Evolutionary conservation across 2,888 invertebrate species (phyloP), one percentile per base, ranked within the genome.

Genomic region (Metallyticus violacea): DNA sequence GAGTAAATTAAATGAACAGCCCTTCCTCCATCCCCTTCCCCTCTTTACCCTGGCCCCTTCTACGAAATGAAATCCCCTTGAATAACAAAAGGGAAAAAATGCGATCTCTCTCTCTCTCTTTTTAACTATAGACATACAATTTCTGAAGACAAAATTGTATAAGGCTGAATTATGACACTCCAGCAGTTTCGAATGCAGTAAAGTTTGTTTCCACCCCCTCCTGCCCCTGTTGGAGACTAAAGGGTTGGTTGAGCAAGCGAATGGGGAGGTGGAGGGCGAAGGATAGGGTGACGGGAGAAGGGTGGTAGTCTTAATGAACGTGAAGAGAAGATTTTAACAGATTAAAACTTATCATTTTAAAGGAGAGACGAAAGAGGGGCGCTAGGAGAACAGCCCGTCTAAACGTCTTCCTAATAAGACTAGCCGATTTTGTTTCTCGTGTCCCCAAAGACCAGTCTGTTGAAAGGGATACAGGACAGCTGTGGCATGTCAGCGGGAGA

Each of bases 1-100:
- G 77, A 80, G 85, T 85, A 85, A 85, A 85, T 85, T 85, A 85
- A 85, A 85, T 85, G 85, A 85, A 85, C 85, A 85, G 40, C 76
- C 80, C 80, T 76, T 79, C 82, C 77, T n/a, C 77, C 40, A 9
- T 62, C 40, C 40, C 15, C 22, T 62, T 22, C n/a, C n/a, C n/a
- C n/a, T n/a, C n/a, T n/a, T n/a, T n/a, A n/a, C 40, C 40, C 40
- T 62, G 15, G 40, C 40, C 40, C 40, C 40, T 62, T 62, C 40
- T 26, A 29, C 78, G 28, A 80, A 80, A 81, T 25, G 30, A 85
- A 85, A 85, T 77, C 85, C 80, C 85, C 85, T 85, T 85, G 85
- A 85, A 79, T 85, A 79, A 80, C 85, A 85, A 86, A 86, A 77
- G 85, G 27, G 81, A 85, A 82, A 84, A 80, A 85, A 78, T 30